A percentile compares a stretch with the other conserved stretches of the same genome.
phyloP scores from a whole-genome alignment of 2,113 vertebrate species.

The Sylvilagus bachmani region DNA sequence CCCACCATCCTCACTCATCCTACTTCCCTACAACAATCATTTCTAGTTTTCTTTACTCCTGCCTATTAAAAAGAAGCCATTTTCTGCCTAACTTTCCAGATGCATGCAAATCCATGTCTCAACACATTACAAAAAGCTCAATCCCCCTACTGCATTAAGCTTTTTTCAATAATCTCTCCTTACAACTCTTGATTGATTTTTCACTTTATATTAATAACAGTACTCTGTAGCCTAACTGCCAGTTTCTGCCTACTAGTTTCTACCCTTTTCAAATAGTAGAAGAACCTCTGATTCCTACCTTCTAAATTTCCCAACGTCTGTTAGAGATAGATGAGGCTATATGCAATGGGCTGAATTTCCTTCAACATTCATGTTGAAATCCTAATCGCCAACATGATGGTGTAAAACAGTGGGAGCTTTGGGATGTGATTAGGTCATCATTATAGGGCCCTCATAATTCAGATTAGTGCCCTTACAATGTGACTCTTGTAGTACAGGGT shows the following conservation, averaged over 20 bases:
- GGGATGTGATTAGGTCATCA: not conserved
- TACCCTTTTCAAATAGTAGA: not conserved
- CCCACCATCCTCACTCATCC: fast-evolving
- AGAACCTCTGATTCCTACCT: not conserved
- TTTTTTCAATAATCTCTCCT: not conserved
- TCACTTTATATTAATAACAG: not conserved
- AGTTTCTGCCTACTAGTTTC: too few relatives aligned
- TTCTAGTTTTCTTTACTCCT: not conserved
- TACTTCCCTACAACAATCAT: not conserved
- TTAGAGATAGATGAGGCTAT: not conserved
- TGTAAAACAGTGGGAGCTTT: not conserved
- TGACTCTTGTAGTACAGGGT: not conserved
- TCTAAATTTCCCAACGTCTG: not conserved
- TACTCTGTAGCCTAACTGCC: not conserved
- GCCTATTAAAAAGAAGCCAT: not conserved
- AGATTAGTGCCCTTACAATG: not conserved
- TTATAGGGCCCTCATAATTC: too few relatives aligned
- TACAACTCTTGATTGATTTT: not conserved
- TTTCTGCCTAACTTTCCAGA: not conserved
- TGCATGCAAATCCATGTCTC: not conserved
- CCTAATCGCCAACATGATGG: not conserved
- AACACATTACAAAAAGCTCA: not conserved
- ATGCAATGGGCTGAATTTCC: not conserved
- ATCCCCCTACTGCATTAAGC: not conserved
- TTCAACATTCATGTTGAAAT: not conserved